Evolutionary conservation across 2,797 vertebrate species (phyloP).

Genomic region (Taeniopygia guttata): DNA sequence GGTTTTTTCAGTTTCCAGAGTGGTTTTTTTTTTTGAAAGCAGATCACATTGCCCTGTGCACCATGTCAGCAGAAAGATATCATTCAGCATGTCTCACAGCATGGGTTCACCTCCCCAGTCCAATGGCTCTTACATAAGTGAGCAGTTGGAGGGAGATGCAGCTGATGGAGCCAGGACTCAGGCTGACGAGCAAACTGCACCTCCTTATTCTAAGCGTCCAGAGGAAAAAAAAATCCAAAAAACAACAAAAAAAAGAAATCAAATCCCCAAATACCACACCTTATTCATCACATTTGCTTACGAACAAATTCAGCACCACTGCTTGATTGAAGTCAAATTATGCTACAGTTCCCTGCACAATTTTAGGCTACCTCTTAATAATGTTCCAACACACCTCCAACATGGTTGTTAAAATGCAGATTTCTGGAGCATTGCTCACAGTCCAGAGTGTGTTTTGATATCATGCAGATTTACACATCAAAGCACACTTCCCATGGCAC

Average conservation of each 20-base stretch:
- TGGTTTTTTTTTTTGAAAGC: not conserved
- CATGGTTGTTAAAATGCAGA: not conserved
- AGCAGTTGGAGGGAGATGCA: not conserved
- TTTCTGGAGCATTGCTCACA: not conserved
- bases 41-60: not conserved
- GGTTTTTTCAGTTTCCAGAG: not conserved
- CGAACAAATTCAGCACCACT: not conserved
- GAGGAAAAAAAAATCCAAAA: accelerated
- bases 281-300: not conserved
- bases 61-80: not conserved
- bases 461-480: not conserved
- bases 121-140: not conserved
- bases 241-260: not conserved
- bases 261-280: not conserved
- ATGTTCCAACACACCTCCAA: not conserved
- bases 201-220: not conserved
- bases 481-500: not conserved
- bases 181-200: not conserved
- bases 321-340: not conserved
- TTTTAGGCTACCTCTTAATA: not conserved
- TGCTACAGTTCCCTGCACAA: not conserved
- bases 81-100: not conserved
- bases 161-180: accelerated
- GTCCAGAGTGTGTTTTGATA: not conserved
- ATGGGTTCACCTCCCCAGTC: not conserved